Evolutionary conservation across 2,113 vertebrate species (phyloP), one percentile per base, ranked within the genome.

Genomic region (Phylloscopus trochilus): DNA sequence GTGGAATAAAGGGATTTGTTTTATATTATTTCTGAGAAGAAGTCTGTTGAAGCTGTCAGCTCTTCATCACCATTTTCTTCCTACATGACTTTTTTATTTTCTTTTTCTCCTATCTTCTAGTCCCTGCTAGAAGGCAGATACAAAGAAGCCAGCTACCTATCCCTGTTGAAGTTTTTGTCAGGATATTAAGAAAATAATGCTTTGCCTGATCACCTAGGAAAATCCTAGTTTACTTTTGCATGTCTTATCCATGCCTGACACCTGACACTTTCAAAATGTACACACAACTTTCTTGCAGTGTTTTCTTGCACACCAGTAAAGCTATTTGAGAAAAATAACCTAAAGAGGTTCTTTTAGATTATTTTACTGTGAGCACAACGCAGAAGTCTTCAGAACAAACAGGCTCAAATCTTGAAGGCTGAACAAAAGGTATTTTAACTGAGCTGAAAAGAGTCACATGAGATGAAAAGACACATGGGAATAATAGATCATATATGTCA

Each of bases 21-120:
- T 92, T 47, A 88, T 91, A 78, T 92, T 94, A 87, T 86, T 82
- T 82, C 27, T 44, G 74, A 51, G 15, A 59, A 93, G 83, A 97
- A 86, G 37, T 16, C 28, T 90, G 31, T 59, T 89, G 31, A 94
- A 91, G 20, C 55, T 67, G 31, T 91, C 90, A 93, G 55, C 13
- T 91, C 43, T 89, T 90, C 30, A 63, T 77, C 37, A 85, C 41
- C 9, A 41, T 92, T 85, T 94, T 76, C 53, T 86, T 85, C 52
- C 52, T 74, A 83, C 11, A 39, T 27, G 6, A 67, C 5, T 13
- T 56, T 83, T 63, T 44, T 39, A 39, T 39, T 87, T 73, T 87
- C 1, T 21, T 43, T 73, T 62, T 46, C n/a, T 30, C 41, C 22
- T 72, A 12, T 62, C 11, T 49, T 59, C 69, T 55, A 49, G 19